Percentiles rank a stretch among this genome's conserved stretches.
These are phyloP conservation scores for Endotricha flammealis DNA, from an alignment of 2,888 invertebrate species.

Conservation along the genomic window DNA sequence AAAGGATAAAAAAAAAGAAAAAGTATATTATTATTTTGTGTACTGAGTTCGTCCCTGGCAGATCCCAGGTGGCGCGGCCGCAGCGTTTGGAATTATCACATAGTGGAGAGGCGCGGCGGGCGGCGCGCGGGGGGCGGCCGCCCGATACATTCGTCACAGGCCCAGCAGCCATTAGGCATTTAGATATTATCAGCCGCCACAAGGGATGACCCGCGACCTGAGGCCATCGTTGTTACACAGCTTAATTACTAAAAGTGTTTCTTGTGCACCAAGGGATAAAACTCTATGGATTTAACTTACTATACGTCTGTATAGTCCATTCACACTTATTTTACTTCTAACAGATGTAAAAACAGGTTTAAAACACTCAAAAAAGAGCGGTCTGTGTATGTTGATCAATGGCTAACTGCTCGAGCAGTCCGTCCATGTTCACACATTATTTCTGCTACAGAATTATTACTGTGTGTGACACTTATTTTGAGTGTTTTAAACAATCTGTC, in stretches of 20 bases:
- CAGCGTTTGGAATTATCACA: slow-evolving; percentile 79
- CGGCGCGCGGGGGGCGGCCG: slow-evolving; percentile 32
- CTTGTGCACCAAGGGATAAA: slow-evolving; percentile 48
- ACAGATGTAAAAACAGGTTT: too few species aligned
- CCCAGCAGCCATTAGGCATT: slow-evolving; percentile 80
- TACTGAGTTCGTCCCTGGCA: slow-evolving; percentile 57
- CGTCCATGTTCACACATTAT: too few species aligned
- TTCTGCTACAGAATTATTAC: too few species aligned
- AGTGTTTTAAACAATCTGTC: too few species aligned
- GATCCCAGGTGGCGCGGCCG: slow-evolving; percentile 78
- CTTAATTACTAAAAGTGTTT: slow-evolving; percentile 75
- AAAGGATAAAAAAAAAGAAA: slow-evolving; percentile 9
- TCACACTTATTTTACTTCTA: too few species aligned
- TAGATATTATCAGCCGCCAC: slow-evolving; percentile 76
- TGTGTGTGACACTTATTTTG: too few species aligned
- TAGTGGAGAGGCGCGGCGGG: slow-evolving; percentile 66
- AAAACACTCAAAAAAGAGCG: too few species aligned
- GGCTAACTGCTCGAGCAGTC: too few species aligned
- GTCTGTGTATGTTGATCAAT: too few species aligned
- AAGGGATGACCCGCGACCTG: slow-evolving; percentile 71
- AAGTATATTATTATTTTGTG: slow-evolving; percentile 12
- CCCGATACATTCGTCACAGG: slow-evolving; percentile 77
- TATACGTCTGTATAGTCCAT: too few species aligned
- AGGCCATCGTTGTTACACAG: slow-evolving; percentile 61
- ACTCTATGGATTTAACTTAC: too few species aligned